phyloP scores from a whole-genome alignment of 2,113 vertebrate genomes.

The Sebastes schlegelii region DNA sequence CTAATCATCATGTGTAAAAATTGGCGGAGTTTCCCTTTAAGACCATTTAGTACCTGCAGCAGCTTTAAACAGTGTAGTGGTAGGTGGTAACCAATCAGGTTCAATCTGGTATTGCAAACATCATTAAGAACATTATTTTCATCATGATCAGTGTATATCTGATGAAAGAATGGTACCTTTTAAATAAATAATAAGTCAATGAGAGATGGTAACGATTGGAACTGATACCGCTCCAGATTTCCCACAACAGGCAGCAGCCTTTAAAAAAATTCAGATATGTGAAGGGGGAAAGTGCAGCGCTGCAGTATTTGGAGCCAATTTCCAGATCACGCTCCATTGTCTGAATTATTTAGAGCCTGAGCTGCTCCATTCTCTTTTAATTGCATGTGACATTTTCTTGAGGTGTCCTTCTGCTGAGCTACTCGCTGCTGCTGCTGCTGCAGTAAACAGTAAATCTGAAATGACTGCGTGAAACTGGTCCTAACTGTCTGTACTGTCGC shows the following conservation, averaged over 20 bases:
- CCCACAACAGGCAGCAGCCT: background rate
- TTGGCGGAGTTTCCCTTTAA: background rate
- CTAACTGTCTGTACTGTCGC: constrained; percentile 21
- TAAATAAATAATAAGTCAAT: constrained; percentile 23
- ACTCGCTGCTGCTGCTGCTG: constrained; percentile 49
- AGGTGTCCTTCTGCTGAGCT: constrained; percentile 71
- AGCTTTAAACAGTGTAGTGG: background rate
- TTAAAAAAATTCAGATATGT: constrained; percentile 6
- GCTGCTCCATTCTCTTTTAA: constrained; percentile 74
- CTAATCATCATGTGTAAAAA: background rate
- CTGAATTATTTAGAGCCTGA: constrained; percentile 82
- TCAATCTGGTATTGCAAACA: background rate
- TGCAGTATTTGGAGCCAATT: constrained; percentile 66
- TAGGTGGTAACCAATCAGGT: background rate
- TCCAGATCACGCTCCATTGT: constrained; percentile 70
- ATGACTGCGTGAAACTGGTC: constrained; percentile 52
- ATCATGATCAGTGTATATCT: background rate
- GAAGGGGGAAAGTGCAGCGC: constrained; percentile 52
- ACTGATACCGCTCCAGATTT: constrained; percentile 8
- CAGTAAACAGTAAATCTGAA: constrained; percentile 75
- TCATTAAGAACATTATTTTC: background rate
- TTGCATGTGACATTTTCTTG: constrained; percentile 81
- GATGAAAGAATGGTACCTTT: background rate
- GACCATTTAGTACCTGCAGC: background rate
- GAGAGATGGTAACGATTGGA: constrained; percentile 10